Evolutionary conservation across 1,140 invertebrate genomes (phyloP), one percentile per base, ranked within the genome.

Genomic region (Drosophila parabipectinata): DNA sequence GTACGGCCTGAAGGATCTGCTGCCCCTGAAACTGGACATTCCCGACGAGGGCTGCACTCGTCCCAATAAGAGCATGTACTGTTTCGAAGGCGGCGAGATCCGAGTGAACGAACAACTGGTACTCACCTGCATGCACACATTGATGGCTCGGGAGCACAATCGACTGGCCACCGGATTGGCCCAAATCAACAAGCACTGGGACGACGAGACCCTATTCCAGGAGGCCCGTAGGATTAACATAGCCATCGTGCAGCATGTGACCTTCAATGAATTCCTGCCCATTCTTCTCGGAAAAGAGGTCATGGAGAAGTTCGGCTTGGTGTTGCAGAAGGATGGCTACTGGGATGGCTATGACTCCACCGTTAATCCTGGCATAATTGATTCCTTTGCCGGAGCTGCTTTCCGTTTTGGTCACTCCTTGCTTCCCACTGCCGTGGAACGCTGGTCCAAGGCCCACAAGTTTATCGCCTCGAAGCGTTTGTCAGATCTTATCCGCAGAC

Each of bases 211-310:
- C 0, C 90, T 99, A 0, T 99, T 96, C 93, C 97, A 99, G 93
- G 98, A 99, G 93, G 93, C 97, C 0, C 93, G 98, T 69, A 94
- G 97, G 45, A 98, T 99, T 78, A 95, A 96, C 51, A 97, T 97
- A 51, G 98, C 97, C 3, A 94, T 97, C 91, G 95, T 98, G 52
- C 98, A 99, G 91, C 97, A 99, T 80, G 96, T 99, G 44, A 98
- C 97, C 0, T 99, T 96, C 92, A 98, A 98, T 87, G 98, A 99
- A 93, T 99, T 98, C 92, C 92, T 99, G 53, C 98, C 98, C 15
- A 97, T 99, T 84, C 92, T 99, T 7, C 93, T 99, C 4, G 98
- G 98, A 10, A 98, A 98, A 92, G 96, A 98, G 74, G 95, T 98
- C 15, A 98, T 98, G 96, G 94, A 97, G 81, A 98, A 98, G 92